Percentiles rank a stretch among this genome's conserved stretches.
Evolutionary conservation across 1,140 invertebrate genomes (phyloP).

Genomic region (Papilio machaon): DNA sequence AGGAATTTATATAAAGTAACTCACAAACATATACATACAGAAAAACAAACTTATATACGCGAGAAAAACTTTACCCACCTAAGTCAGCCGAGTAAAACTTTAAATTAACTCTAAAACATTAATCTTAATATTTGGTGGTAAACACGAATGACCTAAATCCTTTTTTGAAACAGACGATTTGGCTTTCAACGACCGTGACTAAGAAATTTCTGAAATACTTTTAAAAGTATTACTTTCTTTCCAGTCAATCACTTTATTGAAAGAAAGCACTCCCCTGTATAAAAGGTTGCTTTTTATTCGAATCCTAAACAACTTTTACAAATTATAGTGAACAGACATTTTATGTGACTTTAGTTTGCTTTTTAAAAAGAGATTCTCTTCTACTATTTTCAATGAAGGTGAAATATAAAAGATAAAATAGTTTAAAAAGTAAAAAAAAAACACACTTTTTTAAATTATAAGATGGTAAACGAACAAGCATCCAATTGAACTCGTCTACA

Average conservation of each 20-base stretch:
- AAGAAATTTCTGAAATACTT: neutral
- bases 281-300: neutral
- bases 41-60: too few species aligned
- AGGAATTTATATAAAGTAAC: too few species aligned
- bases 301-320: neutral
- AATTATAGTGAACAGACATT: neutral
- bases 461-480: too few species aligned
- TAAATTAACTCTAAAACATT: neutral
- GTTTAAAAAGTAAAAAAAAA: neutral
- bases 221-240: neutral
- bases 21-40: too few species aligned
- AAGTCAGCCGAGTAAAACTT: neutral
- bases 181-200: conserved; percentile 6
- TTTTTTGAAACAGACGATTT: neutral
- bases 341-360: neutral
- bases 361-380: neutral
- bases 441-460: too few species aligned
- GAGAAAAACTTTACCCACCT: too few species aligned
- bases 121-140: neutral
- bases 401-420: neutral
- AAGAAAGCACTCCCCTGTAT: neutral
- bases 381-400: neutral
- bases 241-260: conserved; percentile 1
- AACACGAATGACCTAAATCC: neutral
- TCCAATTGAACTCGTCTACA: too few species aligned